These are phyloP conservation scores for Thelaira solivaga DNA, from an alignment of 2,888 invertebrate genomes.

Conservation along the genomic window DNA sequence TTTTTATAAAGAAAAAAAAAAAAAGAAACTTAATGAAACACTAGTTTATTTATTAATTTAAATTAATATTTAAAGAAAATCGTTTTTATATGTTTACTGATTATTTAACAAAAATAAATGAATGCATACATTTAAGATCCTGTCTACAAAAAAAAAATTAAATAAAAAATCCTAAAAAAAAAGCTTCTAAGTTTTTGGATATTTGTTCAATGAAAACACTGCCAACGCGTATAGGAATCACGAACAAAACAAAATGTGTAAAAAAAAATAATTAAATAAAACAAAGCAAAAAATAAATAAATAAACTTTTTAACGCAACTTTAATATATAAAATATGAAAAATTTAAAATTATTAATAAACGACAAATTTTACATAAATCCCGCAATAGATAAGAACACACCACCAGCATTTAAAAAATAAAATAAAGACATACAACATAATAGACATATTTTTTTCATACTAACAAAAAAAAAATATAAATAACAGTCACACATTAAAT, in stretches of 20 bases:
- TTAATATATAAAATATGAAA: slow-evolving; percentile 25
- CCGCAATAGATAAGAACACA: slow-evolving; percentile 56
- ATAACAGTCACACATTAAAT: too few species aligned
- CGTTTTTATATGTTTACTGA: slow-evolving; percentile 53
- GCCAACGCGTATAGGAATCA: slow-evolving; percentile 73
- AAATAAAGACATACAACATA: slow-evolving; percentile 36
- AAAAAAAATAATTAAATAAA: slow-evolving; percentile 27
- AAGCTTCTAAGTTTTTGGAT: slow-evolving; percentile 62
- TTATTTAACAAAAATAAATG: slow-evolving; percentile 33
- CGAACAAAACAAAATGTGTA: slow-evolving; percentile 59
- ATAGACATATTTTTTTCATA: not conserved
- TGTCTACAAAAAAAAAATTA: slow-evolving; percentile 49
- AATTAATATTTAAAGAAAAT: slow-evolving; percentile 19
- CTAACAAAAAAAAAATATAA: not conserved
- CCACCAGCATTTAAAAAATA: slow-evolving; percentile 43
- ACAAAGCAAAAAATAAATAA: slow-evolving; percentile 24
- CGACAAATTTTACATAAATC: slow-evolving; percentile 51
- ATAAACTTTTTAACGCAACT: slow-evolving; percentile 52
- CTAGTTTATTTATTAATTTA: slow-evolving; percentile 25
- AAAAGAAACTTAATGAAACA: slow-evolving; percentile 9
- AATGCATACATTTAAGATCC: slow-evolving; percentile 50
- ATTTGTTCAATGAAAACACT: slow-evolving; percentile 73
- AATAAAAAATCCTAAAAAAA: too few species aligned
- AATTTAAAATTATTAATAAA: slow-evolving; percentile 37
- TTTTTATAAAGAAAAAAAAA: slow-evolving; percentile 27